phyloP scores from a whole-genome alignment of 2,797 vertebrate genomes.

The Hipposideros larvatus region DNA sequence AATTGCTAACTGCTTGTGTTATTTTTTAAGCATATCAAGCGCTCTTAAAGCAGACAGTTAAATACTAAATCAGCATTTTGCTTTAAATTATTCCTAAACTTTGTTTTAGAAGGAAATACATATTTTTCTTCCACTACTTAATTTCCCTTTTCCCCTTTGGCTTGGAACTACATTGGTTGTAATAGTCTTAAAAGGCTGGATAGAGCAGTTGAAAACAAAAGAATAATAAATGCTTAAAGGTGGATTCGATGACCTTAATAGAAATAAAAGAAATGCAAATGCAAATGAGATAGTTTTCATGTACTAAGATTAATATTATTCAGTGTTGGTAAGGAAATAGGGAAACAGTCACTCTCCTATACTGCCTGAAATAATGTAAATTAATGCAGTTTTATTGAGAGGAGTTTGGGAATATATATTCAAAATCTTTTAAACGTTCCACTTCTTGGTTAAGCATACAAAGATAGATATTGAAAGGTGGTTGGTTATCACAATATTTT shows the following conservation, averaged over 20 bases:
- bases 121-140: conserved; percentile 5
- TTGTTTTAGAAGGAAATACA: conserved; percentile 34
- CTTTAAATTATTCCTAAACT: conserved; percentile 55
- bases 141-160: conserved; percentile 51
- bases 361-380: conserved; percentile 26
- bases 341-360: conserved; percentile 4
- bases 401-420: conserved; percentile 5
- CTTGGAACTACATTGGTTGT: conserved; percentile 26
- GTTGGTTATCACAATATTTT: conserved; percentile 38
- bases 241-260: conserved; percentile 40
- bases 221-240: conserved; percentile 42
- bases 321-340: conserved; percentile 28
- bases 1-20: conserved; percentile 44
- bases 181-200: conserved; percentile 49
- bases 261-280: conserved; percentile 39
- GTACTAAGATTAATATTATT: conserved; percentile 28
- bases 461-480: conserved; percentile 49
- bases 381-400: conserved; percentile 32
- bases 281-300: conserved; percentile 46
- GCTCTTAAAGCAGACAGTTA: conserved; percentile 52
- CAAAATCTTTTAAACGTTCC: conserved; percentile 53
- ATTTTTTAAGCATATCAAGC: conserved; percentile 50
- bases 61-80: conserved; percentile 49
- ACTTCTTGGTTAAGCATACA: conserved; percentile 19
- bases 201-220: conserved; percentile 57